Evolutionary conservation across 2,797 vertebrate species (phyloP).

Genomic region (Lithobates sylvaticus): DNA sequence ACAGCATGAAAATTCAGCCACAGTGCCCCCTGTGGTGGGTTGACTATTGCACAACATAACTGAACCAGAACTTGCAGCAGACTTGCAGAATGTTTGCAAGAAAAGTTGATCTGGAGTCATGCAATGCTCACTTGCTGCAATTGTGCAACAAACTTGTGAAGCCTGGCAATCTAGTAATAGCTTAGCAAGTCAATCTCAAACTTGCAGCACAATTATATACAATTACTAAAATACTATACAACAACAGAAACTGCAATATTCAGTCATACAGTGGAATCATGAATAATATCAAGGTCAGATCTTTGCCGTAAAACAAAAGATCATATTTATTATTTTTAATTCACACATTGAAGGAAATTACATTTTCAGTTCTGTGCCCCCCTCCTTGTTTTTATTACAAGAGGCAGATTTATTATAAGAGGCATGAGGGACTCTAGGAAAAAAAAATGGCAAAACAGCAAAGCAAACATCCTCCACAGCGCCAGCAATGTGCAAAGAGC

Average conservation of each 20-base stretch:
- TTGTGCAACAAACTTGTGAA: no score
- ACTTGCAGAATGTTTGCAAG: no score
- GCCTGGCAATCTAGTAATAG: no score
- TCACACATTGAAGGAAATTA: not conserved
- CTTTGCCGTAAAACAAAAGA: not conserved
- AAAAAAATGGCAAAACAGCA: not conserved
- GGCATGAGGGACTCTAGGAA: not conserved
- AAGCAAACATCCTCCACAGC: not conserved
- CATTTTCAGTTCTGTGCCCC: not conserved
- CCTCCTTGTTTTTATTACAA: not conserved
- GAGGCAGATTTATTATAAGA: not conserved
- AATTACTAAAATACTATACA: not conserved
- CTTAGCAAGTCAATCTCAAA: no score
- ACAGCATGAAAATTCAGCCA: no score
- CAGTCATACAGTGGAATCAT: no score
- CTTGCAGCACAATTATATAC: no score
- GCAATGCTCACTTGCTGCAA: no score
- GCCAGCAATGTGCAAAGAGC: constrained; percentile 13
- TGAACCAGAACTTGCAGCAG: no score
- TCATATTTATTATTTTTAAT: not conserved
- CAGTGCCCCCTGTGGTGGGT: no score
- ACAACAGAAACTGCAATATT: not conserved
- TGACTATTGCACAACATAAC: no score
- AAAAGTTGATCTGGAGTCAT: no score
- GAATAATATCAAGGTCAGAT: not conserved